Evolutionary conservation across 1,140 invertebrate species (phyloP).

Genomic region (Heliconius congener): DNA sequence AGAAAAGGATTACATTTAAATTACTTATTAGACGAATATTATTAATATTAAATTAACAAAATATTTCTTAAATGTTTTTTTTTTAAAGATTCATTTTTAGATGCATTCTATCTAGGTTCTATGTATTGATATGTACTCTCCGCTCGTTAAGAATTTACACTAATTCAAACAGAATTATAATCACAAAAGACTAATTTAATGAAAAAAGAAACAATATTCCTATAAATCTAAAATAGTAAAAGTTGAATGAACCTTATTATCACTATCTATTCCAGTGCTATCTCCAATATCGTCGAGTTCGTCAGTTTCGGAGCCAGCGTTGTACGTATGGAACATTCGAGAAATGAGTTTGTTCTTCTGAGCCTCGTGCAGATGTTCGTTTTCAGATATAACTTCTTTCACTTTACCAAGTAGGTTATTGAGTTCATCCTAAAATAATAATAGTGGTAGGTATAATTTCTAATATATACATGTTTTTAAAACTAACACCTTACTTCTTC

Average conservation of each 20-base stretch:
- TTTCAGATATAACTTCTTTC: constrained; percentile 90
- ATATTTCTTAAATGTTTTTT: background rate
- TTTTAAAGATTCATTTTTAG: too few relatives aligned
- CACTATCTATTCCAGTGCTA: constrained; percentile 73
- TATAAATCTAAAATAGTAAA: constrained; percentile 36
- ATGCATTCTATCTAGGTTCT: too few relatives aligned
- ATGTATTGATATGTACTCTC: too few relatives aligned
- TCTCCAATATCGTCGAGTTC: constrained; percentile 73
- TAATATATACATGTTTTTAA: too few relatives aligned
- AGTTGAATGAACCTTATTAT: constrained; percentile 58
- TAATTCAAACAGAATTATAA: too few relatives aligned
- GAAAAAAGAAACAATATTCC: too few relatives aligned
- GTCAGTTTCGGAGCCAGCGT: constrained; percentile 76
- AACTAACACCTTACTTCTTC: too few relatives aligned
- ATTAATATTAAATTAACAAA: background rate
- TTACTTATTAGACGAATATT: background rate
- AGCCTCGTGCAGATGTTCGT: constrained; percentile 88
- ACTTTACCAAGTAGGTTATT: constrained; percentile 89
- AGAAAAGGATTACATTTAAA: background rate
- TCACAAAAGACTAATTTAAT: too few relatives aligned
- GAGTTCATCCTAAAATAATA: constrained; percentile 83
- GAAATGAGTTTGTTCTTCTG: constrained; percentile 84
- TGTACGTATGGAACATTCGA: constrained; percentile 68
- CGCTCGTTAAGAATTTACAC: too few relatives aligned
- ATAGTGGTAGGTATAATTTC: background rate